Conservation (phyloP, 37 sponge, comb jelly and placozoan species). For the Chondrosia reniformis region DNA sequence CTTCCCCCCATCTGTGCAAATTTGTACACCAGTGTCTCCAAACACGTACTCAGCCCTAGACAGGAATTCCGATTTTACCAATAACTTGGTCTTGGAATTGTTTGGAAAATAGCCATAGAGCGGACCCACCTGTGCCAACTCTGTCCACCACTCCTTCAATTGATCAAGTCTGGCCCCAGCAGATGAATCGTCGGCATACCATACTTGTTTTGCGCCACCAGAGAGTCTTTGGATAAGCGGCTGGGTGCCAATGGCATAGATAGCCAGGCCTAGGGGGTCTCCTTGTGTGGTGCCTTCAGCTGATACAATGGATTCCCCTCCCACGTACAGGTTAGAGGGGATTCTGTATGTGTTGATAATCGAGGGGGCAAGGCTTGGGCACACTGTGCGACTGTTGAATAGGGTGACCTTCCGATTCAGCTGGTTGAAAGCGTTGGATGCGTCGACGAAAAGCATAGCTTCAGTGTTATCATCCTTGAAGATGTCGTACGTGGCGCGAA, state of each 20-base stretch:
- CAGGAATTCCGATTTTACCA: background rate
- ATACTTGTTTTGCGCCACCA: background rate
- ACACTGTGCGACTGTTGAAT: constrained; percentile 4
- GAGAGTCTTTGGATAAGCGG: constrained; percentile 4
- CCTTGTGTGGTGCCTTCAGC: background rate
- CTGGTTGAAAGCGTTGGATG: background rate
- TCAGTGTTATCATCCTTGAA: constrained; percentile 10
- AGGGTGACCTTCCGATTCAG: no score
- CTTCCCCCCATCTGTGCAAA: constrained; percentile 10
- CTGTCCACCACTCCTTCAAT: no score
- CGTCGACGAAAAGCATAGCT: background rate
- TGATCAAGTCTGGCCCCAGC: constrained; percentile 5
- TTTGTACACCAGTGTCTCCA: no score
- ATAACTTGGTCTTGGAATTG: background rate
- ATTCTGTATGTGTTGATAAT: constrained; percentile 12
- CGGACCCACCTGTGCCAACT: no score
- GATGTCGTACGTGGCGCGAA: constrained; percentile 2
- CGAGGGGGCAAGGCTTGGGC: constrained; percentile 12
- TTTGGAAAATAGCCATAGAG: no score
- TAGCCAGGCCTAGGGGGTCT: background rate
- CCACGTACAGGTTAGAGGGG: background rate
- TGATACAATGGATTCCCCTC: background rate
- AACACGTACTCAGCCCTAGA: background rate
- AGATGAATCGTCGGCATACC: constrained; percentile 8
- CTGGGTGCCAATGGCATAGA: background rate